Conservation (phyloP, 2,888 invertebrate species). For the Uropetala carovei region DNA sequence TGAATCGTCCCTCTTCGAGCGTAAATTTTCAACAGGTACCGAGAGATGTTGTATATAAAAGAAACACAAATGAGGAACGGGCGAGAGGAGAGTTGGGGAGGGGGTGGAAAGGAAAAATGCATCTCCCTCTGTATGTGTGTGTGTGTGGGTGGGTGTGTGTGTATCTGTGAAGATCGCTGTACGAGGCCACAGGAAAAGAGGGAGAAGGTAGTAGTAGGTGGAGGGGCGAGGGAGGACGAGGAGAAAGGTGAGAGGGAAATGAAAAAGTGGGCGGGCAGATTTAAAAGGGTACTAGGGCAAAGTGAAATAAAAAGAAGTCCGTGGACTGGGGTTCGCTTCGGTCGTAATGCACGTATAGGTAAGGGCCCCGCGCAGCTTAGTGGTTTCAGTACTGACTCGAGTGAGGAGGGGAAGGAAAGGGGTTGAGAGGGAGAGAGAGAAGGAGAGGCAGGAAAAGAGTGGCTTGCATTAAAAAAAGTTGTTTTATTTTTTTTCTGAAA, state of each 20-base stretch:
- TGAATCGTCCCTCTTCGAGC: slow-evolving; percentile 21
- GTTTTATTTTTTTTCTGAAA: no score
- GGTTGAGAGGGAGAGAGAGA: neutral
- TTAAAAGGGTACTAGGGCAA: slow-evolving; percentile 13
- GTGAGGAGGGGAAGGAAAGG: neutral
- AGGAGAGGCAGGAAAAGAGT: no score
- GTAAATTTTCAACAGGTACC: slow-evolving; percentile 32
- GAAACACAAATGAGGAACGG: no score
- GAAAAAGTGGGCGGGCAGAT: neutral
- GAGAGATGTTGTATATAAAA: neutral
- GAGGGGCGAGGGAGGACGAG: neutral
- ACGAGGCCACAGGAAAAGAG: no score
- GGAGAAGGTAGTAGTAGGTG: neutral
- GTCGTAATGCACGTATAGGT: neutral
- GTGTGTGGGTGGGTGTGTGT: no score
- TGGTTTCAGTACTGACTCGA: neutral
- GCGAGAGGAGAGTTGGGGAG: no score
- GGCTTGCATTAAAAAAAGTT: no score
- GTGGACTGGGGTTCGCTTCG: neutral
- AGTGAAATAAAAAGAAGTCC: neutral
- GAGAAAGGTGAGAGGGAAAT: neutral
- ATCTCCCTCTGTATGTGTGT: no score
- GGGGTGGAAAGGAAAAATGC: no score
- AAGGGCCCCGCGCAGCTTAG: neutral
- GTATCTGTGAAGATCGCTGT: no score